These are phyloP conservation scores for Sparus aurata DNA, from an alignment of 2,797 vertebrate species.

Conservation along the genomic window DNA sequence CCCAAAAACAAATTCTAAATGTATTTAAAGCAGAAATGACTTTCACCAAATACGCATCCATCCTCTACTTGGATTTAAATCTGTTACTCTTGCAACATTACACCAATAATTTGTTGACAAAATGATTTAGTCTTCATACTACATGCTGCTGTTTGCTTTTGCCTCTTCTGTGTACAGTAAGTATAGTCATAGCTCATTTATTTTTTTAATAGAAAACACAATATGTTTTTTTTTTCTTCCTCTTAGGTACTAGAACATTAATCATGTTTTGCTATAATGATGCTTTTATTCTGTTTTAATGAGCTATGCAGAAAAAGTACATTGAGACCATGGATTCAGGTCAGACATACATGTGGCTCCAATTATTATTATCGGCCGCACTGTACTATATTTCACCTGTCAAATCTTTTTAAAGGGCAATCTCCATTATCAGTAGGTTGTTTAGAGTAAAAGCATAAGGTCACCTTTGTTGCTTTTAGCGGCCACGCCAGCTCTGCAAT, in stretches of 20 bases:
- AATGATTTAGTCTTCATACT: slow-evolving; percentile 58
- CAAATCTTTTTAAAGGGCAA: slow-evolving; percentile 67
- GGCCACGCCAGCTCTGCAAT: slow-evolving; percentile 55
- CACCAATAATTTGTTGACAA: slow-evolving; percentile 62
- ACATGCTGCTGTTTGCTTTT: slow-evolving; percentile 57
- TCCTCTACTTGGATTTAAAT: slow-evolving; percentile 19
- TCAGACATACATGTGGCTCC: slow-evolving; percentile 36
- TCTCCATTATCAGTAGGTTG: slow-evolving; percentile 68
- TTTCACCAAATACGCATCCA: slow-evolving; percentile 25
- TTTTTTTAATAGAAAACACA: slow-evolving; percentile 62
- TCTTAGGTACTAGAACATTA: slow-evolving; percentile 35
- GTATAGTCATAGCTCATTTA: slow-evolving; percentile 65
- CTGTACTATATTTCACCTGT: slow-evolving; percentile 58
- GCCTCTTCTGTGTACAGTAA: slow-evolving; percentile 56
- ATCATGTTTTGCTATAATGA: slow-evolving; percentile 37
- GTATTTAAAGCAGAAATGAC: slow-evolving; percentile 26
- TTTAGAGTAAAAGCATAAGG: slow-evolving; percentile 74
- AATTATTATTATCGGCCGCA: slow-evolving; percentile 14
- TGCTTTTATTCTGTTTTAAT: slow-evolving; percentile 32
- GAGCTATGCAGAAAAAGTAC: slow-evolving; percentile 17
- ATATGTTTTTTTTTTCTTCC: slow-evolving; percentile 40
- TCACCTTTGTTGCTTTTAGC: slow-evolving; percentile 74
- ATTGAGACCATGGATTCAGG: slow-evolving; percentile 22
- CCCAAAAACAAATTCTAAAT: slow-evolving; percentile 26
- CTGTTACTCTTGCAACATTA: slow-evolving; percentile 56